Evolutionary conservation across 1,140 invertebrate species (phyloP), one percentile per base, ranked within the genome.

Genomic region (Oryctes rhinoceros): DNA sequence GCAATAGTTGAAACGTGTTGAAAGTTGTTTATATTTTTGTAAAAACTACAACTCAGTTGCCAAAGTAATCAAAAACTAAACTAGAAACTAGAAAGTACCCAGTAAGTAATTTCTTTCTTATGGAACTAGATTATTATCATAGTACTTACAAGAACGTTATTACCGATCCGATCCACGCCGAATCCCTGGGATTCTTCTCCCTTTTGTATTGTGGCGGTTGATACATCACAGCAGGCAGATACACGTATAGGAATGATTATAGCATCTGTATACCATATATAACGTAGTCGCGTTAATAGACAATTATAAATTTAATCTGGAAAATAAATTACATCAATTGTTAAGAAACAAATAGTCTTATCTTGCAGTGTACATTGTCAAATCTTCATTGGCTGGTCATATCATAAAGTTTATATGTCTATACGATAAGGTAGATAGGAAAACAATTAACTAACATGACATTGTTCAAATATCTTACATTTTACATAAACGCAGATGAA

Each of bases 61-160:
- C 24, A 30, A 30, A 30, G 24, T 30, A 30, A 30, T 2, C 24
- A 30, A 30, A 30, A 30, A 30, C 24, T 30, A 30, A 30, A 2
- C 24, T 30, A 30, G 24, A 30, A 30, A 30, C 24, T 30, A 30
- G 24, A 30, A 30, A 30, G 24, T 30, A 30, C 0, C 24, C 24
- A 30, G 24, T 30, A 30, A 30, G 24, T 30, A 30, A 30, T 2
- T 30, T 30, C 24, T 30, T 30, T 30, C 24, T 30, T 30, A 30
- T 30, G 24, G 24, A 44, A 44, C 5, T 44, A 44, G 9, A 44
- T 44, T 30, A 30, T 30, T 30, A 44, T 44, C 39, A 4, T 35
- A 39, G 18, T 74, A 79, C 78, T 79, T 75, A 79, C 78, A 71
- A 67, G 35, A 79, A 79, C 10, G 62, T 74, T 48, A 79, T 24